These are phyloP conservation scores for Drosophila ironensis DNA, from an alignment of 1,140 invertebrate species.

Conservation along the genomic window DNA sequence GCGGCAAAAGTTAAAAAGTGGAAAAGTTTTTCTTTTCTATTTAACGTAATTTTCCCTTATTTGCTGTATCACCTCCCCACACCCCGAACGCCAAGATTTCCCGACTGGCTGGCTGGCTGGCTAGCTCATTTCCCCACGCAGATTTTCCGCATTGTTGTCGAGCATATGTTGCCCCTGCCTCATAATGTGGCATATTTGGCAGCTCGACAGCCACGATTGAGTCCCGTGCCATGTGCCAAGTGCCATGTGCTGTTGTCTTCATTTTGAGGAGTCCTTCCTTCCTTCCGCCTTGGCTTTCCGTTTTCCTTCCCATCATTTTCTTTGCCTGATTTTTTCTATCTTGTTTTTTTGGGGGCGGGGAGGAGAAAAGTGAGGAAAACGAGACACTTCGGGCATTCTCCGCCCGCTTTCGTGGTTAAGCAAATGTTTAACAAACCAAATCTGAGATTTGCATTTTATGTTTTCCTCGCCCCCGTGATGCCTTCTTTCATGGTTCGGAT, in stretches of 20 bases:
- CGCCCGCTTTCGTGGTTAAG: slow-evolving; percentile 73
- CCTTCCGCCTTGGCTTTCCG: slow-evolving; percentile 29
- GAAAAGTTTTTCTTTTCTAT: slow-evolving; percentile 78
- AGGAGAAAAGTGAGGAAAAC: background rate
- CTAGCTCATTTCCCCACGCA: slow-evolving; percentile 56
- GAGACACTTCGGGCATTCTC: slow-evolving; percentile 39
- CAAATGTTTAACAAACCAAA: slow-evolving; percentile 79
- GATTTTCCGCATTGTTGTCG: slow-evolving; percentile 50
- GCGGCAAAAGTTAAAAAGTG: slow-evolving; percentile 75
- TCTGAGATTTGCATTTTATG: slow-evolving; percentile 78
- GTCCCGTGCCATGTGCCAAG: slow-evolving; percentile 25
- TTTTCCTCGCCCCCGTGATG: slow-evolving; percentile 20
- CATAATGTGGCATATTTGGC: slow-evolving; percentile 73
- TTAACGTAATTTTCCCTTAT: slow-evolving; percentile 80
- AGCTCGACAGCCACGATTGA: slow-evolving; percentile 39
- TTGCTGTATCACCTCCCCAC: slow-evolving; percentile 33
- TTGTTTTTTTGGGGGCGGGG: background rate
- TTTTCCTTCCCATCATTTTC: slow-evolving; percentile 22
- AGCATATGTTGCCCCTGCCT: slow-evolving; percentile 77
- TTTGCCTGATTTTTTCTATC: too few species aligned
- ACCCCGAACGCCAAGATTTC: background rate
- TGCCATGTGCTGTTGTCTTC: slow-evolving; percentile 48
- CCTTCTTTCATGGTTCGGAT: slow-evolving; percentile 48
- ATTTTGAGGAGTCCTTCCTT: slow-evolving; percentile 52
- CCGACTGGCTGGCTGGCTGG: too few species aligned